Percentiles rank a stretch among this genome's conserved stretches.
Conservation (phyloP, 2,113 vertebrate species). For the Macrotus californicus region DNA sequence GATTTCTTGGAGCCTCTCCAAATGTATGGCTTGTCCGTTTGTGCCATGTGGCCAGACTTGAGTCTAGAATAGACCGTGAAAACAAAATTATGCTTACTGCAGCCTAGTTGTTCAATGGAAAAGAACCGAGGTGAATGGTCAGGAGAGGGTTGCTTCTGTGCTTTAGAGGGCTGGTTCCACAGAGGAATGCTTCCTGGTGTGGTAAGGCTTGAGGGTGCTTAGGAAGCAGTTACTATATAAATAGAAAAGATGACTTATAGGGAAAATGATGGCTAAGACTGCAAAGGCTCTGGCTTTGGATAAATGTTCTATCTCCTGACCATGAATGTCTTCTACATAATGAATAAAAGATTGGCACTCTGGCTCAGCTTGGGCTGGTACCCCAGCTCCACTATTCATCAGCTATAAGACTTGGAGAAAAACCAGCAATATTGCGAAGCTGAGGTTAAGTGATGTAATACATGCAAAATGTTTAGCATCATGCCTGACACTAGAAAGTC, state of each 20-base stretch:
- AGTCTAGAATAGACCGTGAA: slow-evolving; percentile 47
- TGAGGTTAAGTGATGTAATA: background rate
- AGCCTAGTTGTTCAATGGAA: slow-evolving; percentile 16
- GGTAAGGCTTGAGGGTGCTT: background rate
- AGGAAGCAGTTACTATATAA: background rate
- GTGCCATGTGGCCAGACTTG: slow-evolving; percentile 42
- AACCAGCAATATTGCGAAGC: background rate
- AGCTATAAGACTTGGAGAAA: background rate
- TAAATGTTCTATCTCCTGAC: background rate
- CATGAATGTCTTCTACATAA: background rate
- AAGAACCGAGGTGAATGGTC: background rate
- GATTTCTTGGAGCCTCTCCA: slow-evolving; percentile 39
- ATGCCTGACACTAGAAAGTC: background rate
- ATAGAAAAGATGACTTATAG: background rate
- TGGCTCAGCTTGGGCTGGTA: background rate
- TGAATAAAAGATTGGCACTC: background rate
- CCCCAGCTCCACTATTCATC: background rate
- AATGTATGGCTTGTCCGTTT: slow-evolving; percentile 24
- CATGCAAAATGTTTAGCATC: background rate
- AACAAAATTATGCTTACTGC: slow-evolving; percentile 35
- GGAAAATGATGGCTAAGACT: background rate
- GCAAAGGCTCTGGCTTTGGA: background rate
- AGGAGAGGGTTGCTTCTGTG: background rate
- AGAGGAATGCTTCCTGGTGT: background rate
- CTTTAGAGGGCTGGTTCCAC: background rate